Evolutionary conservation across 2,888 invertebrate species (phyloP), one percentile per base, ranked within the genome.

Genomic region (Xanthia togata): DNA sequence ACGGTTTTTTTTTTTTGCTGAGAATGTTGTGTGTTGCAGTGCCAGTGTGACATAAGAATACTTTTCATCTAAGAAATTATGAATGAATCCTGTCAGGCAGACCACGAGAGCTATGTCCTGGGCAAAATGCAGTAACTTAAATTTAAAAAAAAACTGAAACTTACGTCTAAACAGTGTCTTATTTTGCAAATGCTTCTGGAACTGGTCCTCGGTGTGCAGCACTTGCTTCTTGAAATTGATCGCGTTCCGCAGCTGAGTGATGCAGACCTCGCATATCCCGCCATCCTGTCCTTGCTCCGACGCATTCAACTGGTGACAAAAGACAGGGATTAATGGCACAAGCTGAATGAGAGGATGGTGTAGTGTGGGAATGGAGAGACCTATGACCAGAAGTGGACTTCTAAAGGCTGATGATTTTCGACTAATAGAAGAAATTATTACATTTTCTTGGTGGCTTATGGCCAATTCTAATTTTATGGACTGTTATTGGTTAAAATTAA

Each of bases 221-320:
- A 96, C 96, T 77, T 96, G 96, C 70, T 93, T 94, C 89, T 95
- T 96, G 84, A 96, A 96, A 85, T 96, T 96, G 74, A 90, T 87
- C 0, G 96, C 95, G 64, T 95, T 95, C 8, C 96, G 92, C 2
- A 96, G 92, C 84, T 95, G 95, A 0, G 95, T 95, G 88, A 96
- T 94, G 91, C 96, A 96, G 26, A 96, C 93, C 79, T 96, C 96
- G 26, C 96, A 96, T 73, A 96, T 95, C 3, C 96, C 96, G 0
- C 95, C 93, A 47, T 94, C 92, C 4, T 89, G 83, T 0, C 89
- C 90, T 0, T 91, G 90, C 0, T 91, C 83, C 0, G 90, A 80
- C 4, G 89, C 75, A 17, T 93, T 87, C 90, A 94, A 83, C 73
- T 82, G 75, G 23, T 67, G 20, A 76, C 38, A 59, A 62, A 73